Base-by-base conservation (phyloP, 2,888 invertebrate genomes). In the Pteria penguin region DNA sequence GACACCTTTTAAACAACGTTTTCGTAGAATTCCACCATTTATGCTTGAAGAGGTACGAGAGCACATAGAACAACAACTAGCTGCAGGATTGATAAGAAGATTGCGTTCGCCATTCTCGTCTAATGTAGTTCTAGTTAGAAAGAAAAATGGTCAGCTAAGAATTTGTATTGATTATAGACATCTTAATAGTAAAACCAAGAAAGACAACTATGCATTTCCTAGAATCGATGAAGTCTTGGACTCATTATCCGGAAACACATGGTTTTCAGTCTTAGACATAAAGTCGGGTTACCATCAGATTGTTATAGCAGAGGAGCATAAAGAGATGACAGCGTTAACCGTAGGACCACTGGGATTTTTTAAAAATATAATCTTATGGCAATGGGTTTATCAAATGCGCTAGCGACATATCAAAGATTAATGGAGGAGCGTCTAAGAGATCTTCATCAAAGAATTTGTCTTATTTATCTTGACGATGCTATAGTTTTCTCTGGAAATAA, bases 401-500 rank as follows among this genome's bases (percentile, higher is more conserved):
- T 77, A 22, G 63, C 66, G 11, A 79, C 77, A 1, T 79, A 68
- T 29, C 76, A 79, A 36, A 1, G 76, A n/a, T 62, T 78, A 14
- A 79, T 78, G 74, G 79, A 78, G 57, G 24, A 61, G 26, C 65
- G 70, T 27, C 32, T 71, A 55, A 33, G 54, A 2, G 61, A 62
- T 29, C 58, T 78, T 27, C 52, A 76, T 45, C 22, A 54, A 29
- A 27, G 68, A 14, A 65, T 69, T 31, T 76, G 74, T 33, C n/a
- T 72, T 5, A 61, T 79, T 27, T 82, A 78, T 33, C 18, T 82
- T 0, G 82, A 83, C 58, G 83, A 83, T 68, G 36, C 80, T 29
- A 80, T 78, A 5, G 66, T 81, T 4, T 75, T 68, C 58, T 66
- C 65, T 8, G 75, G 75, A n/a, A 57, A 24, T 8, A 55, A 65